These are phyloP conservation scores for Erythrolamprus reginae DNA, from an alignment of 2,113 vertebrate species.

Conservation along the genomic window DNA sequence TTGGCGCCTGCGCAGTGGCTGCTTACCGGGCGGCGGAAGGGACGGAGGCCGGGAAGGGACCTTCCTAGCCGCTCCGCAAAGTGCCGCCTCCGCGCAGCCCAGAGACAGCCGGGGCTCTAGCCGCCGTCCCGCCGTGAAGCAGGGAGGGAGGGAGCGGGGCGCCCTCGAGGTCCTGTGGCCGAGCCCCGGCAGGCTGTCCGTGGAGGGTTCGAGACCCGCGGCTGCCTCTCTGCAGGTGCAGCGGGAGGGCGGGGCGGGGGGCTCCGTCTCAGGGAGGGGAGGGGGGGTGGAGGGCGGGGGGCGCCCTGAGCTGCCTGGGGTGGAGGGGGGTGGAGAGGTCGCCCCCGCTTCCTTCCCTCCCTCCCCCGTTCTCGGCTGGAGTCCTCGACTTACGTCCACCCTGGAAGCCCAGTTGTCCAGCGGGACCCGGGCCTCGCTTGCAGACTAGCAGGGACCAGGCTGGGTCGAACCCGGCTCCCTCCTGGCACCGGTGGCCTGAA, in stretches of 20 bases:
- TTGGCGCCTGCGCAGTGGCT: background rate
- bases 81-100: background rate
- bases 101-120: background rate
- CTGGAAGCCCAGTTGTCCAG: too few species aligned
- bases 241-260: background rate
- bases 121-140: background rate
- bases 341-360: too few species aligned
- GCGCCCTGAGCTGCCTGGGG: too few species aligned
- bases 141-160: too few species aligned
- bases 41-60: background rate
- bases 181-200: background rate
- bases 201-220: too few species aligned
- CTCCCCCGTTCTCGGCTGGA: too few species aligned
- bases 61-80: background rate
- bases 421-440: too few species aligned
- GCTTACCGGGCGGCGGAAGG: background rate
- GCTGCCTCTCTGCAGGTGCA: background rate
- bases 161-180: background rate
- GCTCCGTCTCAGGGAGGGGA: background rate
- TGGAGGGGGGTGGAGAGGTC: background rate
- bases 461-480: too few species aligned
- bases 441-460: too few species aligned
- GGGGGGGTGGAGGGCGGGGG: background rate
- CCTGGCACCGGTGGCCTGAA: too few species aligned
- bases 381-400: too few species aligned